Evolutionary conservation across 2,113 vertebrate species (phyloP), one percentile per base, ranked within the genome.

Genomic region (Toxotes chatareus): DNA sequence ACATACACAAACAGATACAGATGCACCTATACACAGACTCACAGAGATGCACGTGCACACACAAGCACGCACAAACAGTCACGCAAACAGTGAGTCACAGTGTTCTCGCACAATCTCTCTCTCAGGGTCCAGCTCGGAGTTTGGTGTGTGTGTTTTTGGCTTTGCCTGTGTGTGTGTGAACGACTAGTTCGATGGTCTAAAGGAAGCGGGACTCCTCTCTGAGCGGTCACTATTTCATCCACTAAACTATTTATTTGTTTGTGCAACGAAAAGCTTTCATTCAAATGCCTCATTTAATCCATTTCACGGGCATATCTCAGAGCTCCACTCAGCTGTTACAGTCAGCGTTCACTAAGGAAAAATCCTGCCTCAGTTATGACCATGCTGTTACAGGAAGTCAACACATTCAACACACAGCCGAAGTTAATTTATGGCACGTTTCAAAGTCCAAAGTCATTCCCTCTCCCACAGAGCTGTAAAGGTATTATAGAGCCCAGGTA

Each of bases 1-100:
- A 97, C 93, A 94, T 95, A 95, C 92, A 95, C 90, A 93, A 91
- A 93, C 91, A 93, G 88, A 91, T 90, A 93, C 92, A 94, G 85
- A 93, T 92, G 92, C 93, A 94, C 92, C 91, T 87, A 86, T 85
- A 89, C 87, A 90, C 85, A 88, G 74, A 93, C 88, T 86, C 79
- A 51, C 88, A 85, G 86, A 61, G 68, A 81, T 76, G 81, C 62
- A 63, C 21, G 66, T 75, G 68, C 46, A 32, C 64, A 70, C 73
- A 47, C 51, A 2, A 74, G 36, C 77, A 61, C 82, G n/a, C 83
- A 32, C 61, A 63, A 13, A 76, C 81, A 86, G 46, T 79, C 89
- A 82, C 83, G 31, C 86, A 59, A 57, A 87, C 81, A 91, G 69
- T 84, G 84, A 83, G 80, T 86, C 76, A 89, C 88, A 89, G 89